Evolutionary conservation across 2,888 invertebrate genomes (phyloP).

Genomic region (Lapara coniferarum): DNA sequence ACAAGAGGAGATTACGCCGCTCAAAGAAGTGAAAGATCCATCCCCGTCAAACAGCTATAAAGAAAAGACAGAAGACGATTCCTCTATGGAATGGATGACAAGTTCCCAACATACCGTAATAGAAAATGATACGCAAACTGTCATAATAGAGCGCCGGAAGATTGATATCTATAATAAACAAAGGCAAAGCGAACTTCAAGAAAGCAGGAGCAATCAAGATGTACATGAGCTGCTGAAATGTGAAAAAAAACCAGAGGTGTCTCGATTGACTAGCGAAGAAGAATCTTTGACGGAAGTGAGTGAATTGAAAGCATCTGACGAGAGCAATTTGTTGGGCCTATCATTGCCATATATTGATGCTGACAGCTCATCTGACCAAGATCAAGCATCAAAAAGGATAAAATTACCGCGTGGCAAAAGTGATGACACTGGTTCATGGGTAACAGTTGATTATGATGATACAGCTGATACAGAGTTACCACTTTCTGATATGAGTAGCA

Average conservation of each 20-base stretch:
- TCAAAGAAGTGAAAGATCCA: constrained; percentile 52
- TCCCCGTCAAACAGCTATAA: constrained; percentile 72
- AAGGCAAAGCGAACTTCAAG: constrained; percentile 75
- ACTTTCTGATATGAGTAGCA: constrained; percentile 76
- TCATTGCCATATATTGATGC: constrained; percentile 81
- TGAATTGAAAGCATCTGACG: constrained; percentile 83
- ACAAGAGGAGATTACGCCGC: constrained; percentile 37
- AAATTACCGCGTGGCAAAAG: constrained; percentile 81
- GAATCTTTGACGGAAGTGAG: constrained; percentile 88
- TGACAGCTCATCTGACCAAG: constrained; percentile 80
- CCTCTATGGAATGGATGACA: constrained; percentile 77
- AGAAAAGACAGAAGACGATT: constrained; percentile 77
- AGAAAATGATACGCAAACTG: constrained; percentile 84
- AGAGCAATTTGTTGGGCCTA: constrained; percentile 74
- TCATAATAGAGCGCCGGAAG: constrained; percentile 84
- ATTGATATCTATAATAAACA: constrained; percentile 84
- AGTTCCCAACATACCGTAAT: constrained; percentile 74
- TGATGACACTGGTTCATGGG: constrained; percentile 88
- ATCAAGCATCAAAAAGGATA: constrained; percentile 60
- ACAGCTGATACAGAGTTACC: constrained; percentile 85
- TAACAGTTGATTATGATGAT: constrained; percentile 87
- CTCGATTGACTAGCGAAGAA: constrained; percentile 85
- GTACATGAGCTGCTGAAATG: constrained; percentile 60
- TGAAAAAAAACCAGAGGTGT: constrained; percentile 76
- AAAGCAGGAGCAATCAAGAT: constrained; percentile 70